A percentile compares a stretch with the other conserved stretches of the same genome.
Conservation (phyloP, 2,797 vertebrate genomes). For the Neopelma chrysocephalum region DNA sequence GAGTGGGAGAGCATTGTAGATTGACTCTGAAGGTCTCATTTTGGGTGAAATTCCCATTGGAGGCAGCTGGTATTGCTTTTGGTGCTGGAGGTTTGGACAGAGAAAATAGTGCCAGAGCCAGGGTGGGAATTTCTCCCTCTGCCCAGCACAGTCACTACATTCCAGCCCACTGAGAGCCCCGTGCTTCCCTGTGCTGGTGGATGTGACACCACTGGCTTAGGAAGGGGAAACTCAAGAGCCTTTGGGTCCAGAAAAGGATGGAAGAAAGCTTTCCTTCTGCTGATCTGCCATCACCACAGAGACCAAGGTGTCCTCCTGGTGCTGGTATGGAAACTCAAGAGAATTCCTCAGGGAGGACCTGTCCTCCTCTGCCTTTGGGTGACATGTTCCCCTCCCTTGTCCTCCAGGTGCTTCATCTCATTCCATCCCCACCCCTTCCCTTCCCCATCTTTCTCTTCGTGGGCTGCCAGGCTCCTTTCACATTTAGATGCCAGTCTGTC, state of each 20-base stretch:
- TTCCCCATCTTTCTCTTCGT: background rate
- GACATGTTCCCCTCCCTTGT: background rate
- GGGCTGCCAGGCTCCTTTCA: background rate
- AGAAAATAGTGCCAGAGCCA: background rate
- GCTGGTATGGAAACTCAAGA: background rate
- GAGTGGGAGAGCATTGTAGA: background rate
- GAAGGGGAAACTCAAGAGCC: background rate
- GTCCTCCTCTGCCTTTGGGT: background rate
- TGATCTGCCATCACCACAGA: background rate
- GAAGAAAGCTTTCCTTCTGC: background rate
- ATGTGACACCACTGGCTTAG: background rate
- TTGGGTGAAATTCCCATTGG: background rate
- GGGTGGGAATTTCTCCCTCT: background rate
- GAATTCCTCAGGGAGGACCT: background rate
- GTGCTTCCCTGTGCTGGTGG: background rate
- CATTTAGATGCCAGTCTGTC: background rate
- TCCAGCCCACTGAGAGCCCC: fast-evolving
- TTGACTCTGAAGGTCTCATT: background rate
- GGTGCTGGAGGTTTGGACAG: background rate
- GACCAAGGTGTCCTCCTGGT: background rate
- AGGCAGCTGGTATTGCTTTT: background rate
- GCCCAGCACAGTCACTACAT: background rate
- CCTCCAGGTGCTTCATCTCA: background rate
- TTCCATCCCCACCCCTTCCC: background rate
- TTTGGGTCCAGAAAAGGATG: background rate